Conservation (phyloP, 1,140 invertebrate species). For the Bactericera cockerelli region DNA sequence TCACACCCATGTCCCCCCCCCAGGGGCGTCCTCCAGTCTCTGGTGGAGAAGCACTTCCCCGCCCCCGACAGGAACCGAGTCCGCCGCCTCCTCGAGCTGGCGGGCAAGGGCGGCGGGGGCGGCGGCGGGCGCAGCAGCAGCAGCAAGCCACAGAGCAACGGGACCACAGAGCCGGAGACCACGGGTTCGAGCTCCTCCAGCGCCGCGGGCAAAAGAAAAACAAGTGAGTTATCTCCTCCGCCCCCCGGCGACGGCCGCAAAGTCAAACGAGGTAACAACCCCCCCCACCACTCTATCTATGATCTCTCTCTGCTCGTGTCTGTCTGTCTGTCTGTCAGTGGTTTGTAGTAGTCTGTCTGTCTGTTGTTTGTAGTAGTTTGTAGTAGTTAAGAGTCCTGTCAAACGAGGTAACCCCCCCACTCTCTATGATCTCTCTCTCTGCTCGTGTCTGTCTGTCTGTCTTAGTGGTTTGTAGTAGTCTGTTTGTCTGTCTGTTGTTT, state of each 20-base stretch:
- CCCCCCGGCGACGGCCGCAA: neutral
- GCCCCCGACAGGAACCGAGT: constrained; percentile 78
- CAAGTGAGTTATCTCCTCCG: constrained; percentile 27
- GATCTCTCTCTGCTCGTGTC: neutral
- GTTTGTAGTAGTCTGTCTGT: too few relatives aligned
- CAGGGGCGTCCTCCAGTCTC: constrained; percentile 79
- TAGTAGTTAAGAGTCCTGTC: too few relatives aligned
- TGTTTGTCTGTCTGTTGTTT: too few relatives aligned
- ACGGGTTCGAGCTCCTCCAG: constrained; percentile 27
- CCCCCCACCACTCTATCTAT: neutral
- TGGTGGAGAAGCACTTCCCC: constrained; percentile 95
- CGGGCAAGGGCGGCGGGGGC: constrained; percentile 26
- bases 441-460: too few relatives aligned
- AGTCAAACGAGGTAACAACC: constrained; percentile 2
- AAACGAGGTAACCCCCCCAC: too few relatives aligned
- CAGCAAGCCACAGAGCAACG: constrained; percentile 18
- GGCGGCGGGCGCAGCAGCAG: constrained; percentile 37
- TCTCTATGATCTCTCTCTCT: too few relatives aligned
- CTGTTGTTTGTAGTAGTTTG: too few relatives aligned
- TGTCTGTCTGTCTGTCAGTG: too few relatives aligned
- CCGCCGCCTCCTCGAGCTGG: constrained; percentile 57
- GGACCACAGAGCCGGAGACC: constrained; percentile 31
- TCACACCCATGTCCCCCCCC: too few relatives aligned
- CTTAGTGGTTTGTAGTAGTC: too few relatives aligned
- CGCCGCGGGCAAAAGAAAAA: constrained; percentile 39